Evolutionary conservation across 2,797 vertebrate species (phyloP), one percentile per base, ranked within the genome.

Genomic region (Picus viridis): DNA sequence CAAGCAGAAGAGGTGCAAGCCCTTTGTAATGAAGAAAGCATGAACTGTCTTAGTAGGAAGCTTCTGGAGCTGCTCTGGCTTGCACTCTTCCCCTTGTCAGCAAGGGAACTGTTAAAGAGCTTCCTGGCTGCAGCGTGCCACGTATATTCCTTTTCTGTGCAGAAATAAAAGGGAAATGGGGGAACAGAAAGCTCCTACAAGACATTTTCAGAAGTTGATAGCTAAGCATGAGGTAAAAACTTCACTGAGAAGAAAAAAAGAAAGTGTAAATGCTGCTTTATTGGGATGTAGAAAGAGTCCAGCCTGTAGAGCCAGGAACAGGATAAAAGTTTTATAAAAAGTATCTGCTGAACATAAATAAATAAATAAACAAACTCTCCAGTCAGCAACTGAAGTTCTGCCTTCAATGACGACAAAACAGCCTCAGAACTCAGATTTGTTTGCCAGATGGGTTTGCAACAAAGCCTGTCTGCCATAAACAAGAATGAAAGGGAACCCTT

Each of bases 101-200:
- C 49, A 94, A 68, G 77, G 77, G 51, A 90, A 82, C 36, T 51
- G 17, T 61, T 87, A 56, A 51, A 82, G 82, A 26, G 49, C 29
- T 81, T 69, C 49, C 27, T 26, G 51, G 18, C 83, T 65, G 41
- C 81, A 65, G 32, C 43, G 45, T 68, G 54, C 36, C 41, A 47
- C 64, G 86, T 79, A 71, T 54, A 76, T 43, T 79, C 29, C 3
- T 69, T 85, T 74, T 74, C 58, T 10, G 65, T 22, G 14, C 47
- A 83, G 59, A 93, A 94, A 90, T 59, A 83, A 80, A 95, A 93
- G 29, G 30, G n/a, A 82, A 86, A 76, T 2, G 30, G 30, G 23
- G 34, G 6, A 78, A 88, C 34, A 19, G 32, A 3, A 7, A 90
- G 63, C 15, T 71, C 51, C 69, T 43, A 68, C 10, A 45, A 68